Conservation (phyloP, 2,888 invertebrate genomes). For the Bembecia ichneumoniformis region DNA sequence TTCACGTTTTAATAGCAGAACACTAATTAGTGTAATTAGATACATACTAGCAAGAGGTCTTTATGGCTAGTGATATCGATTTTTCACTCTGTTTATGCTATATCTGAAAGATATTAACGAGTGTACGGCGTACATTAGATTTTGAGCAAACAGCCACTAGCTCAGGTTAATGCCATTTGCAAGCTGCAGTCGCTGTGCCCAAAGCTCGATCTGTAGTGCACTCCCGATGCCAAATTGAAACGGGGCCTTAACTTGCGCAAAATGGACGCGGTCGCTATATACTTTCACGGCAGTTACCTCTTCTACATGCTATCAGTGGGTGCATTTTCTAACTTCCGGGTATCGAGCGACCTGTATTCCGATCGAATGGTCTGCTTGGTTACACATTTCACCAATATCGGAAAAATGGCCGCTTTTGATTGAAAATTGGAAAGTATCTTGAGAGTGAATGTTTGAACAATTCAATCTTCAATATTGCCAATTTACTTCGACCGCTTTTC, state of each 20-base stretch:
- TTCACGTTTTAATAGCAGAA: conserved; percentile 48
- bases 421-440: conserved; percentile 24
- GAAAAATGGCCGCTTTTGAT: conserved; percentile 29
- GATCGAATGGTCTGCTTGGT: conserved; percentile 13
- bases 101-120: conserved; percentile 32
- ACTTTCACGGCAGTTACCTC: conserved; percentile 28
- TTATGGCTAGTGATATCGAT: background rate
- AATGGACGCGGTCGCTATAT: conserved; percentile 40
- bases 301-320: conserved; percentile 12
- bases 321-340: conserved; percentile 25
- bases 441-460: conserved; percentile 43
- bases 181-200: conserved; percentile 36
- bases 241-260: conserved; percentile 42
- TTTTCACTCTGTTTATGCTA: conserved; percentile 6
- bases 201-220: conserved; percentile 36
- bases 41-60: conserved; percentile 36
- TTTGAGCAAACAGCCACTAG: conserved; percentile 27
- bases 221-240: conserved; percentile 58
- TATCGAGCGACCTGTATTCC: conserved; percentile 16
- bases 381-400: conserved; percentile 31
- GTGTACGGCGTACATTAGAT: conserved; percentile 36
- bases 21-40: conserved; percentile 63
- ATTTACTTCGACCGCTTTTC: conserved; percentile 38
- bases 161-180: conserved; percentile 55
- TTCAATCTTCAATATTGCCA: conserved; percentile 47